Conservation (phyloP, 1,140 invertebrate genomes). For the Mya arenaria region DNA sequence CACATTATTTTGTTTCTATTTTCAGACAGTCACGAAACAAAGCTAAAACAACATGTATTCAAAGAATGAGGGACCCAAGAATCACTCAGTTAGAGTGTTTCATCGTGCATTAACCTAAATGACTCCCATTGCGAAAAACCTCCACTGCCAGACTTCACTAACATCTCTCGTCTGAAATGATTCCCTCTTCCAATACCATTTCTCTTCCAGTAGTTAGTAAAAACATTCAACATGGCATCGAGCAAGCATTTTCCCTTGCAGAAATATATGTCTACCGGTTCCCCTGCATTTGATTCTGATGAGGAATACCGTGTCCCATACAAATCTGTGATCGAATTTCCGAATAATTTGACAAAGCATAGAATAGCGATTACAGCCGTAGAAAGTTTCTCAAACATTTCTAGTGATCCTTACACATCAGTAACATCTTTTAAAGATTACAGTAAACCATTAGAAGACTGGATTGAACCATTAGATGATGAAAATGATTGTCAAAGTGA, state of each 20-base stretch:
- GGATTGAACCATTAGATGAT: not conserved
- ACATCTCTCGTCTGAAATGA: conserved; percentile 39
- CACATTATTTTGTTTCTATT: too few relatives aligned
- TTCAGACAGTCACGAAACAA: too few relatives aligned
- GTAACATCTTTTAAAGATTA: conserved; percentile 37
- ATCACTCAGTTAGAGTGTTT: too few relatives aligned
- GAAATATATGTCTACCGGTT: not conserved
- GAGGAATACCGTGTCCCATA: conserved; percentile 20
- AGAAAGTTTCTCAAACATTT: too few relatives aligned
- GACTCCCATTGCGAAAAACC: too few relatives aligned
- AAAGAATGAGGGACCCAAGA: too few relatives aligned
- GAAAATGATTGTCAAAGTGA: not conserved
- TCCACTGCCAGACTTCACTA: too few relatives aligned
- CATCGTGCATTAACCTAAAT: too few relatives aligned
- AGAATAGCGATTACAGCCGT: too few relatives aligned
- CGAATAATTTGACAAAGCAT: too few relatives aligned
- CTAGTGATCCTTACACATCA: too few relatives aligned
- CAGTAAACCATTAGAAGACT: not conserved
- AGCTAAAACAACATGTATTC: too few relatives aligned
- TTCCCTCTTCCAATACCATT: conserved; percentile 4
- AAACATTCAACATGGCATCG: conserved; percentile 30
- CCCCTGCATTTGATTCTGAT: not conserved
- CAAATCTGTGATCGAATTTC: conserved; percentile 28
- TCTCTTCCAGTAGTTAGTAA: not conserved
- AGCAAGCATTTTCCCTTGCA: conserved; percentile 33